phyloP scores from a whole-genome alignment of 2,888 invertebrate species.

The Stegana nigrithorax region DNA sequence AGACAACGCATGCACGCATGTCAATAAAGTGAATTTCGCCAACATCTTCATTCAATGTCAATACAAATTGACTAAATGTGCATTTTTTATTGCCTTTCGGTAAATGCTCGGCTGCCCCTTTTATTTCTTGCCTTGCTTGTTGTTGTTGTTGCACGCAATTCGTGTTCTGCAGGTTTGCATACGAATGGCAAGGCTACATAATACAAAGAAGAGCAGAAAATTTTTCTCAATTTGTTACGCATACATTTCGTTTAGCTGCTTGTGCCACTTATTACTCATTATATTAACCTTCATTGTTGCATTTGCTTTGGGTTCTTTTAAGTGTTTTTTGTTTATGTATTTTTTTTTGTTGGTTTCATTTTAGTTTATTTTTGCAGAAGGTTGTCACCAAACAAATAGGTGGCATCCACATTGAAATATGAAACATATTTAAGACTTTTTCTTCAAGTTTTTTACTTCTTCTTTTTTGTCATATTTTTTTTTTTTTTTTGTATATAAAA shows the following conservation, averaged over 20 bases:
- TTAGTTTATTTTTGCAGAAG: background rate
- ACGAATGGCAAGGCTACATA: no score
- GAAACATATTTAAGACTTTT: no score
- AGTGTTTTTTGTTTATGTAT: background rate
- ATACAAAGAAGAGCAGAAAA: no score
- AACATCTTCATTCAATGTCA: constrained; percentile 19
- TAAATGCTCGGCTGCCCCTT: constrained; percentile 2
- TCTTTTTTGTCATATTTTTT: background rate
- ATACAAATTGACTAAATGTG: constrained; percentile 19
- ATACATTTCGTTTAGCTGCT: background rate
- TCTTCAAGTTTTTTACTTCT: no score
- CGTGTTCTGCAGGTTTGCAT: no score
- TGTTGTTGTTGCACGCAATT: no score
- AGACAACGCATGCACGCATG: background rate
- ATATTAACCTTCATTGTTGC: constrained; percentile 17
- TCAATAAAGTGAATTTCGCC: constrained; percentile 10
- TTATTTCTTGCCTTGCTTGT: no score
- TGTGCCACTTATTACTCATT: constrained; percentile 19
- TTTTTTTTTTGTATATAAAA: background rate
- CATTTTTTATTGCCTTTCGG: constrained; percentile 13
- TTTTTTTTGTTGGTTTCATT: background rate
- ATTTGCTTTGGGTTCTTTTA: background rate
- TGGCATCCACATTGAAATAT: constrained; percentile 1
- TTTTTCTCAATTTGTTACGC: background rate
- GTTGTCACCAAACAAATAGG: background rate